phyloP scores from a whole-genome alignment of 30 jellyfish, hydroid and myxozoan genomes.

The Mastigias papua region DNA sequence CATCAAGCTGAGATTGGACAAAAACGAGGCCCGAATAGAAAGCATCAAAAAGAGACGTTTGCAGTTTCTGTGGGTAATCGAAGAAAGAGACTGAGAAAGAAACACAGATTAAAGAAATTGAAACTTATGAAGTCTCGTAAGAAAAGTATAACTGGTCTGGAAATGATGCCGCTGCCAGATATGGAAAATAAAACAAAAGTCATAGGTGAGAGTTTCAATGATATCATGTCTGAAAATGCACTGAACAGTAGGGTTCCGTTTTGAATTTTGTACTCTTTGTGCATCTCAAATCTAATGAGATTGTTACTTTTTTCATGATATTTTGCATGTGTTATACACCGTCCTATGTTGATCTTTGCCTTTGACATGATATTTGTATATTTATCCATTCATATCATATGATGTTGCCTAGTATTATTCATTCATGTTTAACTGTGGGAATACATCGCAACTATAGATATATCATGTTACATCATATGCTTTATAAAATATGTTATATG shows the following conservation, averaged over 20 bases:
- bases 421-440: too few relatives aligned
- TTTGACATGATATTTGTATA: too few relatives aligned
- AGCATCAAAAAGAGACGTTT: background rate
- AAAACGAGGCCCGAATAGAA: slow-evolving; percentile 12
- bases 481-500: too few relatives aligned
- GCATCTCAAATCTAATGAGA: too few relatives aligned
- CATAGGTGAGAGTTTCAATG: background rate
- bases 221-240: background rate
- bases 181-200: background rate
- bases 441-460: too few relatives aligned
- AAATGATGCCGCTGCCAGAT: slow-evolving; percentile 55
- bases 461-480: too few relatives aligned
- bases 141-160: background rate
- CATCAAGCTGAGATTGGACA: slow-evolving; percentile 7
- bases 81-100: background rate
- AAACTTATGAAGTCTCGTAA: background rate
- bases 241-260: background rate
- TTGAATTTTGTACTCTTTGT: too few relatives aligned
- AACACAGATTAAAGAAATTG: background rate
- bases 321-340: too few relatives aligned
- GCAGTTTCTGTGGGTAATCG: background rate
- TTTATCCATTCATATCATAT: too few relatives aligned
- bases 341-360: too few relatives aligned
- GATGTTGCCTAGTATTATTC: too few relatives aligned
- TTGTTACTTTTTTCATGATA: too few relatives aligned